Evolutionary conservation across 2,113 vertebrate genomes (phyloP).

Genomic region (Nannospalax galili): DNA sequence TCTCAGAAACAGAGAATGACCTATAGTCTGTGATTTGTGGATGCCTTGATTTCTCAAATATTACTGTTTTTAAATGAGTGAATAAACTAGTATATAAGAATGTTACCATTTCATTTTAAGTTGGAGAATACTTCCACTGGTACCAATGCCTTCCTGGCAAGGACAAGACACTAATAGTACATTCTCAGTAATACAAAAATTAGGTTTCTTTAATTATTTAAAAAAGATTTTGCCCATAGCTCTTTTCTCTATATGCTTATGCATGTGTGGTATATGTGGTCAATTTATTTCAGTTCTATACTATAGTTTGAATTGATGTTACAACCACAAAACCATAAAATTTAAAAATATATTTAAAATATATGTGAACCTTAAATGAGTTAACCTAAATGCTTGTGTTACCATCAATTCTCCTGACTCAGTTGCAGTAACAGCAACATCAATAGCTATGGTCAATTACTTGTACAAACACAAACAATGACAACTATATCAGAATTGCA

Average conservation of each 20-base stretch:
- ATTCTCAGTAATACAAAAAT: background rate
- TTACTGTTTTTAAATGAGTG: background rate
- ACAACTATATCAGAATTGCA: background rate
- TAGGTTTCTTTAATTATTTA: background rate
- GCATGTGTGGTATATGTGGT: background rate
- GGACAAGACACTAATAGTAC: fast-evolving
- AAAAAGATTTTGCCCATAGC: background rate
- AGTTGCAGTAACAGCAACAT: background rate
- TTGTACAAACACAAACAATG: too few species aligned
- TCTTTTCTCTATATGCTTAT: background rate
- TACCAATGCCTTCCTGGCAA: background rate
- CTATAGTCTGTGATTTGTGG: too few species aligned
- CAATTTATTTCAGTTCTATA: background rate
- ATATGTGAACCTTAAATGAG: background rate
- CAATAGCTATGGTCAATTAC: background rate
- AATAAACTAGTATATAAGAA: background rate
- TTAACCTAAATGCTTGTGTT: background rate
- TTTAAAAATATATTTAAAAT: background rate
- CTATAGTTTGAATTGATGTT: background rate
- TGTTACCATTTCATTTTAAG: background rate
- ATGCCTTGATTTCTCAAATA: background rate
- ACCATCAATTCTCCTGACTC: background rate
- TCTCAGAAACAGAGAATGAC: background rate
- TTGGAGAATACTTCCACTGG: background rate
- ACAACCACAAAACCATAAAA: background rate